Evolutionary conservation across 1,140 invertebrate genomes (phyloP), one percentile per base, ranked within the genome.

Genomic region (Asobara japonica): DNA sequence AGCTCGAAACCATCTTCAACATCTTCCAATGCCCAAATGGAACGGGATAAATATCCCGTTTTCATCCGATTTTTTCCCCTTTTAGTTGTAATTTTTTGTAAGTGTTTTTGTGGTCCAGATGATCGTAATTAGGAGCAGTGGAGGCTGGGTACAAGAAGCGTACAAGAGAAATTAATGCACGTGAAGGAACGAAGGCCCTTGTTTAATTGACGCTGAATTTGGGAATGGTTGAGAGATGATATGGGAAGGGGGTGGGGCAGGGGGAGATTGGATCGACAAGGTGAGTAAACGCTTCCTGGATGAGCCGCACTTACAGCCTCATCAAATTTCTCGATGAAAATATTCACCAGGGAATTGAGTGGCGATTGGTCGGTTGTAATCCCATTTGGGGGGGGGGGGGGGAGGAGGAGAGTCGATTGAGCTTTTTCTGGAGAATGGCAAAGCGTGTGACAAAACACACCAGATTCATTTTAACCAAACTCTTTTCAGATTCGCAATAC

Each of bases 251-350:
- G n/a, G n/a, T n/a, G n/a, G n/a, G n/a, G n/a, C n/a, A 25, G 22
- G 13, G 22, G 22, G 51, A 56, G 51, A 56, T 56, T 56, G 51
- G 22, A 56, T 56, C 22, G 13, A 56, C 20, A 8, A 56, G 51
- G 22, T 56, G 51, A 56, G 51, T 56, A 10, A 16, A 45, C 41
- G 11, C 41, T 62, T 72, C 74, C n/a, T 72, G 71, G 72, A 33
- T 56, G 48, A 45, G 45, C 45, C 60, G 69, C 72, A 65, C 82
- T 83, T 82, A 82, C 76, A 80, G 83, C 75, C 73, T 73, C 76
- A 82, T 83, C 78, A 79, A 80, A 79, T 79, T 78, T 77, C 72
- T 68, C 76, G 79, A 83, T 82, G 80, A 81, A 78, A 79, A 82
- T 78, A 80, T 77, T 73, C 80, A 75, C 74, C 68, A 65, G 65